These are phyloP conservation scores for Plutella xylostella DNA, from an alignment of 2,888 invertebrate species.

Conservation along the genomic window DNA sequence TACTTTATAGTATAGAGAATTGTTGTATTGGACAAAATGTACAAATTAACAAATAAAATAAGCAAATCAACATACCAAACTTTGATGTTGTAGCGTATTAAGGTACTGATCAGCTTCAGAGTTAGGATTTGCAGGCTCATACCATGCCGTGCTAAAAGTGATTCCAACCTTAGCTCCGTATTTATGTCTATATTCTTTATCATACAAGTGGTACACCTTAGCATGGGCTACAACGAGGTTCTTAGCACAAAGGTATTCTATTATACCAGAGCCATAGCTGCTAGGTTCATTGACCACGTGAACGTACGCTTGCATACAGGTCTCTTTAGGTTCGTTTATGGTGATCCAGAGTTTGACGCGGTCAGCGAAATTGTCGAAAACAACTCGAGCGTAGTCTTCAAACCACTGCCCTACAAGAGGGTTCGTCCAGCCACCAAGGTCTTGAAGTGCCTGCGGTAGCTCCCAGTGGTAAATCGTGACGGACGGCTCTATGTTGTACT, in stretches of 20 bases:
- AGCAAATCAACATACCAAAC: too few relatives aligned
- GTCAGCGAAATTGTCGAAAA: conserved; percentile 52
- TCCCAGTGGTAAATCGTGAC: conserved; percentile 70
- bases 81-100: too few relatives aligned
- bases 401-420: conserved; percentile 53
- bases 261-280: conserved; percentile 46
- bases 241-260: conserved; percentile 62
- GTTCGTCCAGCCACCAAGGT: conserved; percentile 64
- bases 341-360: conserved; percentile 69
- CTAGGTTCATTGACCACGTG: conserved; percentile 30
- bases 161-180: conserved; percentile 31
- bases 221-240: conserved; percentile 66
- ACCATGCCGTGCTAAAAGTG: conserved; percentile 26
- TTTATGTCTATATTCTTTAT: conserved; percentile 34
- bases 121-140: conserved; percentile 24
- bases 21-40: too few relatives aligned
- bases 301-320: conserved; percentile 55
- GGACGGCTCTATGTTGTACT: conserved; percentile 71
- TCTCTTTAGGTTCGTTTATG: conserved; percentile 65
- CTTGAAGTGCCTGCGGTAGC: conserved; percentile 61
- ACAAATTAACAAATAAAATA: too few relatives aligned
- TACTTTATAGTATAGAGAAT: too few relatives aligned
- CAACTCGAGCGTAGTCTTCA: conserved; percentile 53
- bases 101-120: conserved; percentile 28
- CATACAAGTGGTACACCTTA: conserved; percentile 45